phyloP scores from a whole-genome alignment of 2,888 invertebrate genomes.

The Oxycera nigricornis region DNA sequence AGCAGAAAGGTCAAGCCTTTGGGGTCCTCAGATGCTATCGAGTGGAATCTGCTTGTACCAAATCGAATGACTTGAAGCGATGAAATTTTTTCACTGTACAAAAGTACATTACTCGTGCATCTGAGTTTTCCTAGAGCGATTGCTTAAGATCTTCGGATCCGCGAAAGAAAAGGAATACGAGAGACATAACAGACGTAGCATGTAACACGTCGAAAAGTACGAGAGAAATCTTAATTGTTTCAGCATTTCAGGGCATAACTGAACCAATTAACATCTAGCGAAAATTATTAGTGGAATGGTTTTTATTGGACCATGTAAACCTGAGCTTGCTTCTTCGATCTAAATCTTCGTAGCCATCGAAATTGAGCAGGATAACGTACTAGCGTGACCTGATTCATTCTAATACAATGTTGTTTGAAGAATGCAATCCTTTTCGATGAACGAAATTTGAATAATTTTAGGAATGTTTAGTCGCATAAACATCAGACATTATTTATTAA shows the following conservation, averaged over 20 bases:
- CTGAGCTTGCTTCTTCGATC: too few relatives aligned
- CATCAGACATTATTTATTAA: too few relatives aligned
- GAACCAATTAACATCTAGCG: not conserved
- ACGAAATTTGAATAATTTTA: too few relatives aligned
- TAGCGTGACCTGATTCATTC: too few relatives aligned
- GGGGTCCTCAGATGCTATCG: not conserved
- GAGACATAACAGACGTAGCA: not conserved
- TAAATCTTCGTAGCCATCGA: too few relatives aligned
- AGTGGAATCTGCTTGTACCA: not conserved
- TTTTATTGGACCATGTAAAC: too few relatives aligned
- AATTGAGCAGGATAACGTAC: too few relatives aligned
- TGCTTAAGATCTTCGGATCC: not conserved
- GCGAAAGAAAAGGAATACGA: not conserved
- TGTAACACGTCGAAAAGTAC: slow-evolving; percentile 12
- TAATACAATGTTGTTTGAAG: too few relatives aligned
- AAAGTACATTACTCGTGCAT: slow-evolving; percentile 2
- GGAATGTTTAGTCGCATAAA: too few relatives aligned
- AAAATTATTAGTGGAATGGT: too few relatives aligned
- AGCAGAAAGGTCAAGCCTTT: slow-evolving; percentile 41
- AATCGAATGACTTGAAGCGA: not conserved
- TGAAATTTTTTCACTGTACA: not conserved
- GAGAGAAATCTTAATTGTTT: slow-evolving; percentile 12
- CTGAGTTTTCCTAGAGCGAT: not conserved
- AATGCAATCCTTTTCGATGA: too few relatives aligned
- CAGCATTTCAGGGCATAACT: slow-evolving; percentile 2